Percentiles rank a stretch among this genome's conserved stretches.
phyloP scores from a whole-genome alignment of 2,797 vertebrate genomes.

The Manis javanica region DNA sequence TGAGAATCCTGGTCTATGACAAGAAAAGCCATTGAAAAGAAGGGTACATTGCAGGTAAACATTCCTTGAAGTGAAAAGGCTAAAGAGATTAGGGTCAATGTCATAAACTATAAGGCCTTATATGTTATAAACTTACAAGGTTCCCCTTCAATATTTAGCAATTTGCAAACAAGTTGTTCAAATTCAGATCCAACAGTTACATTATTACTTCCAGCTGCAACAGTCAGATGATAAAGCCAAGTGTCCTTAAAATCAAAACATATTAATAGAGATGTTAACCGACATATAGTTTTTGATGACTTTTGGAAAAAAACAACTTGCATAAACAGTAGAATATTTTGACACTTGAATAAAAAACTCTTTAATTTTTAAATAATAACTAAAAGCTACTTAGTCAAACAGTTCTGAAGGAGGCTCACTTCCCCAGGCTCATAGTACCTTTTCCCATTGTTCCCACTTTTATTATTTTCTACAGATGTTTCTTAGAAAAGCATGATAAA shows the following conservation, averaged over 20 bases:
- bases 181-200: conserved; percentile 96
- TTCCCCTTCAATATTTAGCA: conserved; percentile 93
- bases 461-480: neutral
- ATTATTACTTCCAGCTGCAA: conserved; percentile 92
- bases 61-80: neutral
- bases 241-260: conserved; percentile 89
- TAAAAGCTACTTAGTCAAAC: neutral
- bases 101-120: neutral
- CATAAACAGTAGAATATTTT: neutral
- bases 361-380: conserved; percentile 44
- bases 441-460: neutral
- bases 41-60: neutral
- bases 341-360: neutral
- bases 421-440: neutral
- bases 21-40: neutral
- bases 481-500: conserved; percentile 47
- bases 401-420: neutral
- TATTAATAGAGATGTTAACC: conserved; percentile 31
- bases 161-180: conserved; percentile 95
- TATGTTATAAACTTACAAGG: conserved; percentile 88
- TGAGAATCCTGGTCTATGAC: neutral
- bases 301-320: neutral
- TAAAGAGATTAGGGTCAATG: neutral
- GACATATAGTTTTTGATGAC: neutral
- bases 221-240: conserved; percentile 96